Conservation (phyloP, 2,113 vertebrate genomes). For the Gavia stellata region DNA sequence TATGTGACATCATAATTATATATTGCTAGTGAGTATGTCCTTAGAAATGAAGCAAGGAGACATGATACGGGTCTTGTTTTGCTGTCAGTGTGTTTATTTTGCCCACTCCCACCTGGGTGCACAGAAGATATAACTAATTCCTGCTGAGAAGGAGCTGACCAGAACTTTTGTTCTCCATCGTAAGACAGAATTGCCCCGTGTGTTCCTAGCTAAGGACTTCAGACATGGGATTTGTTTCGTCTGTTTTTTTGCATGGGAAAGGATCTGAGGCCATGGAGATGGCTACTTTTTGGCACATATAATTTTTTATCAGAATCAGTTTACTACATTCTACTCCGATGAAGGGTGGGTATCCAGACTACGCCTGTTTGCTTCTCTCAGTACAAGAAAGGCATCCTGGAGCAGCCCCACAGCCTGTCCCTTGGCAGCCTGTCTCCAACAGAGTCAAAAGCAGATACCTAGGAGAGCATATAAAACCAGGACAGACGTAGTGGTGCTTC, state of each 20-base stretch:
- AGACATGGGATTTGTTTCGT: neutral
- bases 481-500: neutral
- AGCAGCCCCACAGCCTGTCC: neutral
- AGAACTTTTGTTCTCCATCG: neutral
- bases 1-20: neutral
- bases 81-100: neutral
- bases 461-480: neutral
- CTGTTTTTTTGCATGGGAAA: neutral
- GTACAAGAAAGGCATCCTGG: neutral
- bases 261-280: neutral
- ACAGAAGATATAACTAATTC: neutral
- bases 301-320: neutral
- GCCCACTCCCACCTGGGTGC: neutral
- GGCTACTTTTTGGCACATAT: neutral
- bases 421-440: neutral
- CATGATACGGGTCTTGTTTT: neutral
- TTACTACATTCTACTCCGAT: fast-evolving
- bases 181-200: neutral
- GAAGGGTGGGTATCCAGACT: neutral
- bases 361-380: neutral
- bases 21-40: neutral
- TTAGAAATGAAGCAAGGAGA: neutral
- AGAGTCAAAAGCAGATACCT: neutral
- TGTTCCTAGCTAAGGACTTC: neutral
- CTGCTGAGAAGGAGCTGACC: neutral